Evolutionary conservation across 53 echinoderm and acorn worm species (phyloP).

Genomic region (Hippasteria phrygiana): DNA sequence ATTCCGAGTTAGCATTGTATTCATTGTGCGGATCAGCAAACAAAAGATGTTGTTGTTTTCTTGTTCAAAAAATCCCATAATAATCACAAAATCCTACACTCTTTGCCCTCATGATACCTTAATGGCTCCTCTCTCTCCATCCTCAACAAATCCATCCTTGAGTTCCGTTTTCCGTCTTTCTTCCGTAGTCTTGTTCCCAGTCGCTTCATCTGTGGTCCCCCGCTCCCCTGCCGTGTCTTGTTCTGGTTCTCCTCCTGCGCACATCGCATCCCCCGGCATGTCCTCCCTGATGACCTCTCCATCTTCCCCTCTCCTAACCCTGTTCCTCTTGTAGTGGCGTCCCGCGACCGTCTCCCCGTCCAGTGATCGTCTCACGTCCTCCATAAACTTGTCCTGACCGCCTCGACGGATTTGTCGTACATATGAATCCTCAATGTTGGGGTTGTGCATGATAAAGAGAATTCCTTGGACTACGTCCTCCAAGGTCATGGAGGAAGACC

Average conservation of each 20-base stretch:
- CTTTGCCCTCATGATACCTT: too few species aligned
- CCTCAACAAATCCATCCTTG: neutral
- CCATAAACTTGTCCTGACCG: conserved; percentile 64
- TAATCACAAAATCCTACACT: too few species aligned
- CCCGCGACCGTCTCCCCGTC: conserved; percentile 73
- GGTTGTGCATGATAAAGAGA: conserved; percentile 87
- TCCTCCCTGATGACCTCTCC: neutral
- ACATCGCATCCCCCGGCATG: neutral
- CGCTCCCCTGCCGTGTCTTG: too few species aligned
- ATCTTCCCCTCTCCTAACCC: neutral
- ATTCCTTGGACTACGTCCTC: conserved; percentile 86
- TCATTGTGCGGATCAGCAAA: too few species aligned
- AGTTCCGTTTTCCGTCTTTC: neutral
- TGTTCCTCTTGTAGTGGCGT: conserved; percentile 72
- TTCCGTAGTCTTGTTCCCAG: neutral
- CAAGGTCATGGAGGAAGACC: conserved; percentile 62
- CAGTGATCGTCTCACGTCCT: conserved; percentile 71
- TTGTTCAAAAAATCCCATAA: too few species aligned
- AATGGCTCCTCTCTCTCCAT: too few species aligned
- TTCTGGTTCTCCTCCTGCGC: too few species aligned
- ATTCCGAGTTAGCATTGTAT: too few species aligned
- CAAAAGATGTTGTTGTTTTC: too few species aligned
- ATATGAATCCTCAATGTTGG: conserved; percentile 81
- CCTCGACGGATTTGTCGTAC: conserved; percentile 51
- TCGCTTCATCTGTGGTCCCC: neutral